Conservation (phyloP, 2,113 vertebrate genomes). For the Ptilonorhynchus violaceus region DNA sequence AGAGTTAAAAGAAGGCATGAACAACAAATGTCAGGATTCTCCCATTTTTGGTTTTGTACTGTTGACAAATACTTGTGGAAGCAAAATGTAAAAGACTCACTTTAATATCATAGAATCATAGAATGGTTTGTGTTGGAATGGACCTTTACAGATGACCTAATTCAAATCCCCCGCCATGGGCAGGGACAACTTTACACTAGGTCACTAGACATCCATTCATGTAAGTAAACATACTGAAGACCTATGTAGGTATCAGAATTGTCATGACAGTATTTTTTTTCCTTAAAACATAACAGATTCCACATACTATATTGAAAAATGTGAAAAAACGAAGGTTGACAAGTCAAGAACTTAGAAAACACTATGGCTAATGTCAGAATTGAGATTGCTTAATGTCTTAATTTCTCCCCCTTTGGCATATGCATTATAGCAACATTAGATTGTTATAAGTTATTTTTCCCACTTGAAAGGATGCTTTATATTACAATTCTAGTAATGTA, state of each 20-base stretch:
- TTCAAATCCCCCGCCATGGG: not conserved
- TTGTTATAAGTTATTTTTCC: not conserved
- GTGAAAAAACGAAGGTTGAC: not conserved
- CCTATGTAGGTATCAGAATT: not conserved
- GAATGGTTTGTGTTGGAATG: not conserved
- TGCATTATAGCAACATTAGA: not conserved
- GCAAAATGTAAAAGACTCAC: not conserved
- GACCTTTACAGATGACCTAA: not conserved
- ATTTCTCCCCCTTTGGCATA: not conserved
- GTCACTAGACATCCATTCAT: not conserved
- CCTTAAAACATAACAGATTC: not conserved
- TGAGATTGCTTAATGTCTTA: not conserved
- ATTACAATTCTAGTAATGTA: not conserved
- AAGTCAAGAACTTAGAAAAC: not conserved
- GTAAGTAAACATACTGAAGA: not conserved
- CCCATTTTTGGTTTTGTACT: not conserved
- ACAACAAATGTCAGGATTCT: not conserved
- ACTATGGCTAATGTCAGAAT: not conserved
- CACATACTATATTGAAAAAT: not conserved
- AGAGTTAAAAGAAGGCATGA: not conserved
- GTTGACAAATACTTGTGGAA: not conserved
- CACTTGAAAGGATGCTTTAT: not conserved
- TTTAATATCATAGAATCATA: not conserved
- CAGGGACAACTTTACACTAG: not conserved
- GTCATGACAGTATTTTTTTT: not conserved